Evolutionary conservation across 2,797 vertebrate species (phyloP).

Genomic region (Galagoides demidoff): DNA sequence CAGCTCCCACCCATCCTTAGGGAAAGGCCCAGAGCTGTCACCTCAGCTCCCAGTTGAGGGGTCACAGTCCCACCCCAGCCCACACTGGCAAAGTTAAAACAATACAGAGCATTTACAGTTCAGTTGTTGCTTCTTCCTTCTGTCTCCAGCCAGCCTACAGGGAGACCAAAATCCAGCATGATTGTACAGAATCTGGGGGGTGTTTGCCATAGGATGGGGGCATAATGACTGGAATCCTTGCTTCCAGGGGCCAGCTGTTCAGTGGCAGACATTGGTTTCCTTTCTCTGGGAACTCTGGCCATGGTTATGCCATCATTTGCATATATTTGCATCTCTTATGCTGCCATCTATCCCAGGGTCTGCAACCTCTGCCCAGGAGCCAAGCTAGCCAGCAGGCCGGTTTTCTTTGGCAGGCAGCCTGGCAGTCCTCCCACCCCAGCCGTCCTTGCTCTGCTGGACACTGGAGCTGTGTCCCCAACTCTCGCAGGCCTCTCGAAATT

Average conservation of each 20-base stretch:
- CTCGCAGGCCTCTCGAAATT: neutral
- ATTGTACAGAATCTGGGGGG: neutral
- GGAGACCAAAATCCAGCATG: neutral
- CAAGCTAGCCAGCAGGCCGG: neutral
- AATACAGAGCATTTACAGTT: neutral
- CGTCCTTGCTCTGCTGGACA: neutral
- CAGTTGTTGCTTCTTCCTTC: neutral
- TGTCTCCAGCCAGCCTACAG: neutral
- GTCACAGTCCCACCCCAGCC: neutral
- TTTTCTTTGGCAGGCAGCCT: slow-evolving; percentile 46
- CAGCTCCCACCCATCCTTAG: neutral
- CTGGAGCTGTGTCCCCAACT: neutral
- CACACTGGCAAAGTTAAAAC: neutral
- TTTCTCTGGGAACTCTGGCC: slow-evolving; percentile 13
- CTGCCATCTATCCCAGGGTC: slow-evolving; percentile 25
- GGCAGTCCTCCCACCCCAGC: neutral
- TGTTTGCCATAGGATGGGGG: neutral
- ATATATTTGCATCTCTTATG: slow-evolving; percentile 61
- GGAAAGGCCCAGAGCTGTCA: neutral
- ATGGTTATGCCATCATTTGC: slow-evolving; percentile 51
- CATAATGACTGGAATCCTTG: neutral
- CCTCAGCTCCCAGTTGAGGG: neutral
- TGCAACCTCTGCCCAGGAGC: slow-evolving; percentile 2
- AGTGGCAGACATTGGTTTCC: neutral
- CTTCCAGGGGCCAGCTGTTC: slow-evolving; percentile 40